Evolutionary conservation across 1,140 invertebrate species (phyloP).

Genomic region (Varroa destructor): DNA sequence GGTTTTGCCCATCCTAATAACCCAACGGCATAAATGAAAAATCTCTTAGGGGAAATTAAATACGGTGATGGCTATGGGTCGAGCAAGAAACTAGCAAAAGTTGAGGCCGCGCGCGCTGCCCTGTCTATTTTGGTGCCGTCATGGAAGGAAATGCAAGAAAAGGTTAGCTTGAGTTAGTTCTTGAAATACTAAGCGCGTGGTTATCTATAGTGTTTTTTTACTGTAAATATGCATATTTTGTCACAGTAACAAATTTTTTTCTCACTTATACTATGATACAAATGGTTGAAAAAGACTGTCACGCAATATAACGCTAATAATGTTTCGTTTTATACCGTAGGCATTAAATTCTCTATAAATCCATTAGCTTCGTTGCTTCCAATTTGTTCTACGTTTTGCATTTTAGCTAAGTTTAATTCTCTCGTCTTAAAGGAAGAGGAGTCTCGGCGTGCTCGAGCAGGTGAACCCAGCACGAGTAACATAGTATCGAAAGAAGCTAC

Average conservation of each 20-base stretch:
- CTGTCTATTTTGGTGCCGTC: neutral
- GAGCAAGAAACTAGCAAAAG: conserved; percentile 88
- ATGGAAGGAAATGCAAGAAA: conserved; percentile 27
- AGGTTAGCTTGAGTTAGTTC: neutral
- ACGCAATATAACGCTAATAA: no score
- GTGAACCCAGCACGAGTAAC: neutral
- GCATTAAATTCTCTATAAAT: no score
- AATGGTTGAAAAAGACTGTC: no score
- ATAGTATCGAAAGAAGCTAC: neutral
- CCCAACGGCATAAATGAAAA: no score
- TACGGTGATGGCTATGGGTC: conserved; percentile 82
- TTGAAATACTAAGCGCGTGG: conserved; percentile 1
- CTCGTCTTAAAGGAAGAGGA: neutral
- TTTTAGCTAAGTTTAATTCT: neutral
- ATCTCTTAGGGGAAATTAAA: conserved; percentile 51
- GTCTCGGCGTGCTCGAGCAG: neutral
- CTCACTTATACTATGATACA: neutral
- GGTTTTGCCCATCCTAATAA: no score
- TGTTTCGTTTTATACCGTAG: no score
- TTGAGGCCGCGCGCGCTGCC: conserved; percentile 52
- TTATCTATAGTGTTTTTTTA: conserved; percentile 29
- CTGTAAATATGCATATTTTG: conserved; percentile 30
- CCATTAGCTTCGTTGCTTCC: no score
- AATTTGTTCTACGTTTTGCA: neutral
- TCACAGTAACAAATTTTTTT: neutral